These are phyloP conservation scores for Anthoscopus minutus DNA, from an alignment of 2,113 vertebrate genomes.

Conservation along the genomic window DNA sequence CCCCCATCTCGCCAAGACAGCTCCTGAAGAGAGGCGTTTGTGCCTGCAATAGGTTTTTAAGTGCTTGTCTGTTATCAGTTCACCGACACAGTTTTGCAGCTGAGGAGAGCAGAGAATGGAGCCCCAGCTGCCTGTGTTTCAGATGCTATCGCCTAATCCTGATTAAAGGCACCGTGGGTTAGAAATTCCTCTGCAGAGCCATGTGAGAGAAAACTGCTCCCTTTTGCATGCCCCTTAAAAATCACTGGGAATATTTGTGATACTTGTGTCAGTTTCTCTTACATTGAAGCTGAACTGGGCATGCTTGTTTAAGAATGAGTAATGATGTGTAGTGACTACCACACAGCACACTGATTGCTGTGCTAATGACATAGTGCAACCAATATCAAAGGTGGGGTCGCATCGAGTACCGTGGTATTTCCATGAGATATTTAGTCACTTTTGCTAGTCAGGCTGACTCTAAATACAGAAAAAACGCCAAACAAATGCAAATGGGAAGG, in stretches of 20 bases:
- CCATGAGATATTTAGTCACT: background rate
- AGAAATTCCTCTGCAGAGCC: background rate
- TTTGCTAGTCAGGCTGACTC: background rate
- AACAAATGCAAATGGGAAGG: background rate
- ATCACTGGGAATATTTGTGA: rapidly evolving
- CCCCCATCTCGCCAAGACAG: background rate
- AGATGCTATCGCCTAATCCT: background rate
- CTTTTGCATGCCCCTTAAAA: background rate
- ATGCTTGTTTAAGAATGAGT: background rate
- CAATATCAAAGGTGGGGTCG: background rate
- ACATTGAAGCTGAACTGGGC: background rate
- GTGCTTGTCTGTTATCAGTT: background rate
- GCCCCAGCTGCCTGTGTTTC: background rate
- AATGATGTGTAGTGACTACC: background rate
- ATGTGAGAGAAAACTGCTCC: background rate
- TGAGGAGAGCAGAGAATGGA: background rate
- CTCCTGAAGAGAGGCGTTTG: background rate
- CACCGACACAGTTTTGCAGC: background rate
- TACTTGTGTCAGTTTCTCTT: background rate
- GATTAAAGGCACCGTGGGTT: background rate
- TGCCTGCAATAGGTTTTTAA: background rate
- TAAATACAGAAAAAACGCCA: background rate
- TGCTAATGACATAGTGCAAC: background rate
- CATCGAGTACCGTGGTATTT: background rate
- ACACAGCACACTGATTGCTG: background rate